Percentiles rank a stretch among this genome's conserved stretches.
Evolutionary conservation across 2,888 invertebrate species (phyloP).

Genomic region (Silvanus unidentatus): DNA sequence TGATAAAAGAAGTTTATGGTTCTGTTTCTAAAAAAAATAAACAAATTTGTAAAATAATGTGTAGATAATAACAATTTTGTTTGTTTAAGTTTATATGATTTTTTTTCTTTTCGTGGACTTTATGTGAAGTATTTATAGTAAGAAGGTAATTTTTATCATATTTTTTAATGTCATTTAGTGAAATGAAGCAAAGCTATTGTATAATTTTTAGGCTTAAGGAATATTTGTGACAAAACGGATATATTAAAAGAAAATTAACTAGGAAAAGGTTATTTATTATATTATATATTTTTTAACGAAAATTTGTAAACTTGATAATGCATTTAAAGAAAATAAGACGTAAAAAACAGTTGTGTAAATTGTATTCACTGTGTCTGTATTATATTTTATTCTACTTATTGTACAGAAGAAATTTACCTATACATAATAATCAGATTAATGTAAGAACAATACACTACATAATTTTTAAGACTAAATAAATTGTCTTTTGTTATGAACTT

Average conservation of each 20-base stretch:
- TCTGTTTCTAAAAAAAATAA: constrained; percentile 15
- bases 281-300: too few species aligned
- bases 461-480: constrained; percentile 12
- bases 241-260: too few species aligned
- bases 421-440: constrained; percentile 5
- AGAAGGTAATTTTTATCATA: too few species aligned
- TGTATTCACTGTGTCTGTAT: constrained; percentile 15
- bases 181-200: too few species aligned
- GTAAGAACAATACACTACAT: constrained; percentile 8
- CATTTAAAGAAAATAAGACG: constrained; percentile 21
- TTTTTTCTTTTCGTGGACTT: constrained; percentile 9
- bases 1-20: constrained; percentile 25
- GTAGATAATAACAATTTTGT: constrained; percentile 10
- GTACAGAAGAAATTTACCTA: constrained; percentile 7
- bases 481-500: constrained; percentile 10
- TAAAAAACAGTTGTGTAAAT: constrained; percentile 2
- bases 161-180: too few species aligned
- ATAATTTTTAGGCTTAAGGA: too few species aligned
- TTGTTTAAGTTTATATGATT: constrained; percentile 10
- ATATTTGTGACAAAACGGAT: too few species aligned
- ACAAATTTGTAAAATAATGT: constrained; percentile 19
- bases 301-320: constrained; percentile 7
- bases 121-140: constrained; percentile 5
- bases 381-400: constrained; percentile 13
- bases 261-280: constrained; percentile 20